Percentiles rank a stretch among this genome's conserved stretches.
Evolutionary conservation across 2,113 vertebrate genomes (phyloP).

Genomic region (Copsychus sechellarum): DNA sequence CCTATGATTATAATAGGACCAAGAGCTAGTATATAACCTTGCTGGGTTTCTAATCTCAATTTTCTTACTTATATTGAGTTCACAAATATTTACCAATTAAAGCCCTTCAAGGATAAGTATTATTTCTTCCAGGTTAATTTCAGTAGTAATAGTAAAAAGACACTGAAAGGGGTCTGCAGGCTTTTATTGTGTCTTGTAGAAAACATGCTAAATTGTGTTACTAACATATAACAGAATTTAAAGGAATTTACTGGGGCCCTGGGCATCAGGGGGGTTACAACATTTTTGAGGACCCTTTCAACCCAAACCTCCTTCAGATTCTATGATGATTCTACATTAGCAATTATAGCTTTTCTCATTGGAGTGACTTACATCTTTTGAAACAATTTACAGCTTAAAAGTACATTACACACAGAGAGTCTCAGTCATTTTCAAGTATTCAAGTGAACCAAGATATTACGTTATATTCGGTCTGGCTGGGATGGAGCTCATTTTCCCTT

Average conservation of each 20-base stretch:
- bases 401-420: background rate
- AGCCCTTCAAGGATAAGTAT: background rate
- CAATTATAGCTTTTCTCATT: background rate
- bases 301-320: background rate
- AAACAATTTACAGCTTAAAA: background rate
- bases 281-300: background rate
- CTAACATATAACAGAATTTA: background rate
- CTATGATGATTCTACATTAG: background rate
- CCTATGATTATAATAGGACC: background rate
- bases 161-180: background rate
- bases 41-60: background rate
- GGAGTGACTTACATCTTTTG: background rate
- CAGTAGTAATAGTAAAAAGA: background rate
- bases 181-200: background rate
- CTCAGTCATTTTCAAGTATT: background rate
- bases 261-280: accelerated
- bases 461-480: background rate
- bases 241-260: background rate
- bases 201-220: background rate
- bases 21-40: background rate
- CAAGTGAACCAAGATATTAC: background rate
- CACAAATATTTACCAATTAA: background rate
- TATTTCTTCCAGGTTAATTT: background rate
- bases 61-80: background rate
- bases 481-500: background rate